Evolutionary conservation across 2,113 vertebrate genomes (phyloP), one percentile per base, ranked within the genome.

Genomic region (Barbus barbus): DNA sequence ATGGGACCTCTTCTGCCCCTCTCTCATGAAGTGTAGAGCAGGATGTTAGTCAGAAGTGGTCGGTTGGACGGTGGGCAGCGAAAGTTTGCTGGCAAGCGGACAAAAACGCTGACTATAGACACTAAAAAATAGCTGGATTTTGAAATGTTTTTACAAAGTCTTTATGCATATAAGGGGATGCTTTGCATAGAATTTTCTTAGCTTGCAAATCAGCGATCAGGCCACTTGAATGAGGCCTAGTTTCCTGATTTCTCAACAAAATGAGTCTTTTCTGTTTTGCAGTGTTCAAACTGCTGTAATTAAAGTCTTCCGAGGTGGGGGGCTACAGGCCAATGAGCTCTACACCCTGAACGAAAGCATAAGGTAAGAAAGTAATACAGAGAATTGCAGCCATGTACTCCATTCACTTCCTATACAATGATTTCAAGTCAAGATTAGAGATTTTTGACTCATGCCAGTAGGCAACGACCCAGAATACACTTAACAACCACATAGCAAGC

Each of bases 231-330:
- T 22, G 20, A 78, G 3, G 9, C 31, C 9, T 26, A 20, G 48
- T 61, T 61, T 74, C 18, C 48, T 83, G 53, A n/a, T 58, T 58
- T n/a, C 22, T 56, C 6, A 7, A 20, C 20, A 22, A 56, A 56
- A 1, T n/a, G 36, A 73, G 33, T 85, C 26, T 24, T 48, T 71
- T 65, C 72, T 85, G 14, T 89, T 79, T 78, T 77, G 51, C 93
- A 99, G 97, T 0, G 97, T 98, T 84, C 97, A 99, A 87, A 95
- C 95, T 51, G 97, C 97, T 13, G 97, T 99, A 88, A 96, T 97
- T 90, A 97, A 97, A 31, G 97, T 99, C 69, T 99, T 99, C 90
- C 95, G 97, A 93, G 97, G 97, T 9, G 96, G 95, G 84, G 93
- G 94, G 56, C 88, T 99, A 85, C 96, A 97, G 90, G 88, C 88